These are phyloP conservation scores for Lepus americanus DNA, from an alignment of 2,113 vertebrate genomes.

Conservation along the genomic window DNA sequence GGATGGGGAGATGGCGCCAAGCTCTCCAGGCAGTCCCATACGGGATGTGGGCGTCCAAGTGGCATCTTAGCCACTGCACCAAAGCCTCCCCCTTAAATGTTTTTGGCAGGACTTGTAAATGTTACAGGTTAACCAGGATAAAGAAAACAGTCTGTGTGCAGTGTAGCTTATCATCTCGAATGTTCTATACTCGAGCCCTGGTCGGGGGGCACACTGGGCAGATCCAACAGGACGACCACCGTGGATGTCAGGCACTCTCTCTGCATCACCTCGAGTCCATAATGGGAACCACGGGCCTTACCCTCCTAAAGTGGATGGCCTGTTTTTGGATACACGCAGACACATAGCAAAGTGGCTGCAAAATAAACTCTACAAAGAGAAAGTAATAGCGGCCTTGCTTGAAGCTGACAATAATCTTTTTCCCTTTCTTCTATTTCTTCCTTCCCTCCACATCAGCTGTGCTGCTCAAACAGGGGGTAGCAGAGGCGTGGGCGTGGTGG, in stretches of 20 bases:
- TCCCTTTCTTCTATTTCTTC: background rate
- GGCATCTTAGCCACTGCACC: too few relatives aligned
- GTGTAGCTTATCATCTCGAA: background rate
- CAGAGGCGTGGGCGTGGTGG: fast-evolving
- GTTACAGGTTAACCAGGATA: background rate
- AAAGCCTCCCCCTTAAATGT: background rate
- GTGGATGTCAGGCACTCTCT: background rate
- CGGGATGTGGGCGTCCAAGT: too few relatives aligned
- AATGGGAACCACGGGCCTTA: background rate
- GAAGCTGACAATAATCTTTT: background rate
- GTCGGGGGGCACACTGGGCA: background rate
- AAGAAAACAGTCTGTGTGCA: background rate
- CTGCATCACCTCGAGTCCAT: background rate
- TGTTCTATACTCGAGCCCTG: background rate
- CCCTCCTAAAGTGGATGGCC: background rate
- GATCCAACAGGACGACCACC: background rate
- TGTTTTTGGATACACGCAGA: background rate
- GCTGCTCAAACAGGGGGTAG: background rate
- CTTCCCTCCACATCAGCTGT: background rate
- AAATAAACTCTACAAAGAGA: background rate
- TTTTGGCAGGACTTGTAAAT: background rate
- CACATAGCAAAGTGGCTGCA: background rate
- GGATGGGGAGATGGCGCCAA: too few relatives aligned
- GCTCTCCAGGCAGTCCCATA: too few relatives aligned
- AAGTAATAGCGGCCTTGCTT: background rate